A percentile compares a stretch with the other conserved stretches of the same genome.
Evolutionary conservation across 2,888 invertebrate genomes (phyloP).

Genomic region (Diplazon laetatorius): DNA sequence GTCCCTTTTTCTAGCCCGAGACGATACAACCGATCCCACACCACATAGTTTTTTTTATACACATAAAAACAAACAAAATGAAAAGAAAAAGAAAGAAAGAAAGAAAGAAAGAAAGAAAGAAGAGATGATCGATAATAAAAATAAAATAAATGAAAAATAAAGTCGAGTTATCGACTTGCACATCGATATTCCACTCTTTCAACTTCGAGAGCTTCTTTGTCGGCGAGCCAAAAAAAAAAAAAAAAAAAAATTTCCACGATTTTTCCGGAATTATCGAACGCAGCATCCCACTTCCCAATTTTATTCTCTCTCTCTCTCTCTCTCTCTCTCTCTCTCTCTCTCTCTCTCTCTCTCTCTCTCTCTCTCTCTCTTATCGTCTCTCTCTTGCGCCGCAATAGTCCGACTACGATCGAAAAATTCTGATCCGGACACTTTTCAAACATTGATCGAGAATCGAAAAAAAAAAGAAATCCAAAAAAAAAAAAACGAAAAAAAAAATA

Average conservation of each 20-base stretch:
- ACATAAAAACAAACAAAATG: too few species aligned
- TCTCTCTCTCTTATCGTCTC: too few species aligned
- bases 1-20: background rate
- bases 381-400: background rate
- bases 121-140: too few species aligned
- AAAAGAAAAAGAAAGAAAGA: too few species aligned
- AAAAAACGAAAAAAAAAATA: slow-evolving; percentile 1
- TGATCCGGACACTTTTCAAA: slow-evolving; percentile 63
- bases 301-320: too few species aligned
- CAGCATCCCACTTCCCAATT: background rate
- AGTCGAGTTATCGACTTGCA: slow-evolving; percentile 34
- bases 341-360: too few species aligned
- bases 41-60: slow-evolving; percentile 29
- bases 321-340: too few species aligned
- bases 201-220: slow-evolving; percentile 35
- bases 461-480: slow-evolving; percentile 11
- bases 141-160: slow-evolving; percentile 6
- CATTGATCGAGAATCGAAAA: slow-evolving; percentile 46
- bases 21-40: background rate
- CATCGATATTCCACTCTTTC: slow-evolving; percentile 37
- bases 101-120: too few species aligned
- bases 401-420: slow-evolving; percentile 64
- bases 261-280: slow-evolving; percentile 38
- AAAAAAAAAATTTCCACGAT: slow-evolving; percentile 48
- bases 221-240: too few species aligned